Base-by-base conservation (phyloP, 1,140 invertebrate species). In the Homarus americanus region DNA sequence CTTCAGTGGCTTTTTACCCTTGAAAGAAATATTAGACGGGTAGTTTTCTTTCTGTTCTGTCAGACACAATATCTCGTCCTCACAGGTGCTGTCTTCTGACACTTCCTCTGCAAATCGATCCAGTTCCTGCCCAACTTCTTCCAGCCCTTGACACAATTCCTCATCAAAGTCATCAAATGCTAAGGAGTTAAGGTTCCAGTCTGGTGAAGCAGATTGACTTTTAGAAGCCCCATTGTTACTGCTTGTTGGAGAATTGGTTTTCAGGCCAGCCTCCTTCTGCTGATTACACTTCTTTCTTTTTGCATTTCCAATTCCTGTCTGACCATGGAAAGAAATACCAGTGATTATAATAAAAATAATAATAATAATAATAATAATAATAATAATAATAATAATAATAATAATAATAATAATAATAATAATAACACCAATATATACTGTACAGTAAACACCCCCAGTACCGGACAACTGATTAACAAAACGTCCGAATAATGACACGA, bases 71-170 rank as follows among this genome's bases (percentile, higher is more conserved):
- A 36, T 9, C 20, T 32, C 44, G 17, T 36, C n/a, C 0, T 63
- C 79, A 36, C 20, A 63, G 4, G 63, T 3, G 28, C 41, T 34
- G 44, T 7, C 24, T 58, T 44, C 34, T 10, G 40, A 84, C 28
- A 38, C 34, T 38, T 86, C 83, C 28, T 75, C 69, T 49, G 40
- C 36, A 76, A 75, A 86, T 36, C 83, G 83, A 34, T 86, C 83
- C 10, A 86, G 40, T 41, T 86, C 83, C 72, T 53, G 40, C 2
- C 83, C 83, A 28, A 86, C 83, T 63, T 86, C 83, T 69, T 86
- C 83, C 44, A 86, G 41, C n/a, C 49, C 83, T 17, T 75, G n/a
- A 53, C 69, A 86, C 28, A 86, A 41, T 36, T 86, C 83, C 12
- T 86, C 83, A 76, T 86, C 83, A 76, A 86, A 86, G 32, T 53